Conservation (phyloP, 2,888 invertebrate genomes). For the Pseudolycoriella hygida region DNA sequence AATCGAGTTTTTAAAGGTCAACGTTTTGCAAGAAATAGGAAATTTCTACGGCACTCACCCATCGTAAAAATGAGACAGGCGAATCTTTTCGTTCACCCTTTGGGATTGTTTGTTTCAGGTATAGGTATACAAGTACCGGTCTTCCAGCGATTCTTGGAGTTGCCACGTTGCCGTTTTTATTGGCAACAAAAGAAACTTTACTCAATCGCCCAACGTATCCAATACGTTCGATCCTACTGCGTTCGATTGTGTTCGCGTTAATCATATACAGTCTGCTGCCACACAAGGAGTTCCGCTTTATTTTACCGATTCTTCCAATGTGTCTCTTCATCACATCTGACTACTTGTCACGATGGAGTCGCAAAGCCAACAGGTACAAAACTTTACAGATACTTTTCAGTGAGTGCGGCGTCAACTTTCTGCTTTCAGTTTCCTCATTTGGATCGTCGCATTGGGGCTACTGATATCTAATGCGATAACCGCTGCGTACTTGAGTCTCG, state of each 20-base stretch:
- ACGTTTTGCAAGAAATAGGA: conserved; percentile 54
- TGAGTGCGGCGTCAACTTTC: too few relatives aligned
- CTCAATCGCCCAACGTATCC: conserved; percentile 28
- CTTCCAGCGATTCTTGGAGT: conserved; percentile 65
- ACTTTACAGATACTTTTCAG: too few relatives aligned
- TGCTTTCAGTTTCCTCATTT: conserved; percentile 16
- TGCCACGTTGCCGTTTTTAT: conserved; percentile 44
- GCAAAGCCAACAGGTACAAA: conserved; percentile 36
- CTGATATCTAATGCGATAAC: conserved; percentile 43
- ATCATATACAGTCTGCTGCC: conserved; percentile 51
- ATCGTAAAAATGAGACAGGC: conserved; percentile 32
- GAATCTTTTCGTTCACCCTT: too few relatives aligned
- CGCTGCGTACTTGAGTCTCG: conserved; percentile 49
- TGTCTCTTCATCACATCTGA: conserved; percentile 43
- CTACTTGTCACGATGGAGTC: conserved; percentile 47
- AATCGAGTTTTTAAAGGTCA: conserved; percentile 69
- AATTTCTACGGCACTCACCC: conserved; percentile 76
- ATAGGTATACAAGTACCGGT: conserved; percentile 79
- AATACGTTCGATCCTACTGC: conserved; percentile 36
- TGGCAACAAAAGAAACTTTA: conserved; percentile 33
- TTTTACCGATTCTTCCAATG: conserved; percentile 70
- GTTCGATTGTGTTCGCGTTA: conserved; percentile 37
- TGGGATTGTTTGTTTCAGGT: conserved; percentile 29
- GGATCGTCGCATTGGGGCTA: conserved; percentile 27
- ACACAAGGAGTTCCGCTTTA: conserved; percentile 91